Evolutionary conservation across 2,888 invertebrate species (phyloP).

Genomic region (Papilio gigon): DNA sequence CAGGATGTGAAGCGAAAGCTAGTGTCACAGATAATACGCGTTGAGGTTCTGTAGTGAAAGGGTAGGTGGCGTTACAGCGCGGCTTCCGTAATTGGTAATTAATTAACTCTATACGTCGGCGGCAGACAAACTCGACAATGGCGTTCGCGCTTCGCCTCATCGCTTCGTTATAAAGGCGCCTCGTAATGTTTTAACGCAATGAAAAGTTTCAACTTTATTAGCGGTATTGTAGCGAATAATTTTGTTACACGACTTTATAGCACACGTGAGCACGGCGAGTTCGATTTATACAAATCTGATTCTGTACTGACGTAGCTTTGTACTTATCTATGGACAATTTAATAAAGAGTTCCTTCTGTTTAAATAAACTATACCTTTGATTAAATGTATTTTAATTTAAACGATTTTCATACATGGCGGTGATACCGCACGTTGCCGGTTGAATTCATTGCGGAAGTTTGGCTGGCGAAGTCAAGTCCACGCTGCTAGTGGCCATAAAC

Average conservation of each 20-base stretch:
- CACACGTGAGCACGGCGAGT: neutral
- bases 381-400: neutral
- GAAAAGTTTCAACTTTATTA: slow-evolving; percentile 18
- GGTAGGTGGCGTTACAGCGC: slow-evolving; percentile 8
- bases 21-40: slow-evolving; percentile 13
- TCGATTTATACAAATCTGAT: neutral
- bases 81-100: slow-evolving; percentile 63
- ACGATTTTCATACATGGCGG: slow-evolving; percentile 2
- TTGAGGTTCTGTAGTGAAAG: slow-evolving; percentile 17
- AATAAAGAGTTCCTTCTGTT: neutral
- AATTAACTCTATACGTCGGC: slow-evolving; percentile 60
- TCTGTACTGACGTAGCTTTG: neutral
- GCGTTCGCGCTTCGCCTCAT: slow-evolving; percentile 43
- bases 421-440: neutral
- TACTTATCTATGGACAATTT: neutral
- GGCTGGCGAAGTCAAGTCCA: slow-evolving; percentile 19
- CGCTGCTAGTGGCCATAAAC: slow-evolving; percentile 10
- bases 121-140: slow-evolving; percentile 55
- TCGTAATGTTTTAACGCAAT: slow-evolving; percentile 15
- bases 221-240: neutral
- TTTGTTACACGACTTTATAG: slow-evolving; percentile 9
- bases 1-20: neutral
- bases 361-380: neutral
- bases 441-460: slow-evolving; percentile 20
- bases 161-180: slow-evolving; percentile 47